Percentiles rank a stretch among this genome's conserved stretches.
These are phyloP conservation scores for Trinorchestia longiramus DNA, from an alignment of 1,140 invertebrate species.

Conservation along the genomic window DNA sequence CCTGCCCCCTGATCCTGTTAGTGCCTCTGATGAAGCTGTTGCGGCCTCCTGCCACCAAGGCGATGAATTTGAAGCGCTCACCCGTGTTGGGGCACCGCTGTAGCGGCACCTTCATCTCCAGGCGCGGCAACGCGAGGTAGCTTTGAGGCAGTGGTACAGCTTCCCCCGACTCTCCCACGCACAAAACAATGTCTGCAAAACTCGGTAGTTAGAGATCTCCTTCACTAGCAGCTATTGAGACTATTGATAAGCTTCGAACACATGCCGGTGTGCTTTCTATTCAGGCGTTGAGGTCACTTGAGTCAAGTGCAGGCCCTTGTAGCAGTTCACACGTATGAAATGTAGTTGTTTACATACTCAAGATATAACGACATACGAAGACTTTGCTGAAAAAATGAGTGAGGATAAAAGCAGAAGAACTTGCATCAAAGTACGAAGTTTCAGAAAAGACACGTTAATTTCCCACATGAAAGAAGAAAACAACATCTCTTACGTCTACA, in stretches of 20 bases:
- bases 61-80: constrained; percentile 58
- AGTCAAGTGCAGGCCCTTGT: not conserved
- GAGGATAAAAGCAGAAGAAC: too few relatives aligned
- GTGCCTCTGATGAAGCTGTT: constrained; percentile 63
- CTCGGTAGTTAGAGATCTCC: not conserved
- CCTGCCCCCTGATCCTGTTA: constrained; percentile 57
- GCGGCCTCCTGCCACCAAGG: constrained; percentile 62
- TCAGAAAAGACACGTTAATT: too few relatives aligned
- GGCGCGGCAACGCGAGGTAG: constrained; percentile 49
- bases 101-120: constrained; percentile 57
- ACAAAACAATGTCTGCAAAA: constrained; percentile 64
- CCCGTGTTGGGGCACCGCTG: not conserved
- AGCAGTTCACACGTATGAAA: not conserved
- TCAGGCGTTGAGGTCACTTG: not conserved
- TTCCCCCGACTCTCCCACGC: constrained; percentile 58
- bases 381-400: too few relatives aligned
- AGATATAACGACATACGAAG: too few relatives aligned
- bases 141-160: constrained; percentile 59
- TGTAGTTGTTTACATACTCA: too few relatives aligned
- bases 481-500: too few relatives aligned
- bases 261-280: not conserved
- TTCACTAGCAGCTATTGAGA: not conserved
- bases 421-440: too few relatives aligned
- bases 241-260: not conserved
- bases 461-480: too few relatives aligned